Percentiles rank a stretch among this genome's conserved stretches.
phyloP scores from a whole-genome alignment of 2,888 invertebrate genomes.

The Leucozona laternaria region DNA sequence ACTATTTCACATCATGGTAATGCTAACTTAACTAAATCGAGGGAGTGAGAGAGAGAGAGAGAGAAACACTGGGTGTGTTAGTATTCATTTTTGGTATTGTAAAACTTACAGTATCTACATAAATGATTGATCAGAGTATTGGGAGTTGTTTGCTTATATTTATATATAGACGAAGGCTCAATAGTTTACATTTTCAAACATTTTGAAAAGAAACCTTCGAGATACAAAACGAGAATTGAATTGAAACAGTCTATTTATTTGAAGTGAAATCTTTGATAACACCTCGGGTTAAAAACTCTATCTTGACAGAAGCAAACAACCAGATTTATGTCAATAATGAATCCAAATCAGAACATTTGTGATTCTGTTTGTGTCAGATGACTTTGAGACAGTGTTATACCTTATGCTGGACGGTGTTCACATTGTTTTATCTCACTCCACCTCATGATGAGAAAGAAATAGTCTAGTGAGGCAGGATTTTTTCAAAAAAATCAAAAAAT shows the following conservation, averaged over 20 bases:
- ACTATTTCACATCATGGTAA: slow-evolving; percentile 62
- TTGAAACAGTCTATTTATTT: not conserved
- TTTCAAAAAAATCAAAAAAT: too few species aligned
- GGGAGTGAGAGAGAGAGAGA: not conserved
- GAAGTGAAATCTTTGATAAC: not conserved
- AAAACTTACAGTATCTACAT: slow-evolving; percentile 48
- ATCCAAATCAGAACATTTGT: too few species aligned
- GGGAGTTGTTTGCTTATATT: not conserved
- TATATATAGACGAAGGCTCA: slow-evolving; percentile 1
- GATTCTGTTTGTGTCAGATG: too few species aligned
- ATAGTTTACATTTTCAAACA: not conserved
- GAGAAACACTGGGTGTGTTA: slow-evolving; percentile 3
- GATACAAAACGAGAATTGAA: not conserved
- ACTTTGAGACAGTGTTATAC: too few species aligned
- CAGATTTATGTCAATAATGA: not conserved
- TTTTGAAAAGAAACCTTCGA: not conserved
- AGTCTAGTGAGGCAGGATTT: too few species aligned
- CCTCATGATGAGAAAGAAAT: too few species aligned
- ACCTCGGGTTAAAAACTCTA: not conserved
- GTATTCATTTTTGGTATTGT: slow-evolving; percentile 17
- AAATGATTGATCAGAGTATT: slow-evolving; percentile 54
- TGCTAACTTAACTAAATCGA: slow-evolving; percentile 16
- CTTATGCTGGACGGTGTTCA: too few species aligned
- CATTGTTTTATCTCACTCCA: too few species aligned
- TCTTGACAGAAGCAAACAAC: not conserved